Base-by-base conservation (phyloP, 35 echinoderm and acorn worm genomes). In the Stichopus chloronotus region DNA sequence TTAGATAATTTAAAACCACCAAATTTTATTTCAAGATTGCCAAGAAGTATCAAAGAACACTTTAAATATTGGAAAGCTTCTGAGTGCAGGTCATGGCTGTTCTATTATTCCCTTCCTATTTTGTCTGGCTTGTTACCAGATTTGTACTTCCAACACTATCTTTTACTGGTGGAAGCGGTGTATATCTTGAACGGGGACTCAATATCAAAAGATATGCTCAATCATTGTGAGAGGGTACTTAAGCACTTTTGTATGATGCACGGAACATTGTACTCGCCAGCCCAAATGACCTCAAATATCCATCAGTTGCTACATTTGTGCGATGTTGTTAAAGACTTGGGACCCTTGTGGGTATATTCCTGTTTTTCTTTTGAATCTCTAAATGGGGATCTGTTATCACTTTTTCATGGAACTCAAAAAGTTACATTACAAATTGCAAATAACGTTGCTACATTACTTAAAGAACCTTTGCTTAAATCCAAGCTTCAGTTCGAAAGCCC, bases 51-150 rank as follows among this genome's bases (percentile, higher is more conserved):
- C 19, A 25, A 16, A 19, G 69, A 94, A 20, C 87, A 94, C 22
- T 57, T 90, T 19, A 88, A 57, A 80, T 94, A 59, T 19, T 94
- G 84, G 93, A 94, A 94, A 60, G 93, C 93, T 11, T 83, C 78
- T 57, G 93, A 94, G 30, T 90, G 84, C 25, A 21, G 93, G 19
- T 88, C 93, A 7, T 91, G 69, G 84, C 52, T 94, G 23, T 61
- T 90, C 58, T 94, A 77, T 90, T 94, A 94, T 59, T 94, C 84
- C 6, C 52, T 94, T 52, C 93, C 93, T 43, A 7, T 63, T 53
- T 58, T 93, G 13, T 17, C 20, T 93, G 92, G 57, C 19, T 22
- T 93, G 10, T 56, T 93, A 65, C 16, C 25, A 19, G 52, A 72
- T 53, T 57, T 83, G 25, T 94, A 30, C 91, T 90, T 77, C 21